Conservation (phyloP, 2,797 vertebrate species). For the Cyclopterus lumpus region DNA sequence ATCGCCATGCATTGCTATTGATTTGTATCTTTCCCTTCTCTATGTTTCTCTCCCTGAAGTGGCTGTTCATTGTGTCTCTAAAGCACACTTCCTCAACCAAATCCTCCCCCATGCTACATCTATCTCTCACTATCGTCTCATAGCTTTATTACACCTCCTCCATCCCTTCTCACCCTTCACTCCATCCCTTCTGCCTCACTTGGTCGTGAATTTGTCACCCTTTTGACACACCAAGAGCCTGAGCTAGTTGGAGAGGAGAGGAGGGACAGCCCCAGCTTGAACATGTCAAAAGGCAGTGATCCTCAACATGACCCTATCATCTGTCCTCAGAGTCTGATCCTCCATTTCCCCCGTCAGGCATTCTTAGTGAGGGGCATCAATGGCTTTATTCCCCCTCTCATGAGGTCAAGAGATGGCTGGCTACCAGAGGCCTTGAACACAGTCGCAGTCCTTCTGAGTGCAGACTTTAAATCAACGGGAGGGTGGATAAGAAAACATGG, state of each 20-base stretch:
- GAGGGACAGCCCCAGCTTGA: conserved; percentile 57
- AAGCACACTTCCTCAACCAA: not conserved
- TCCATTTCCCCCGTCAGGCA: conserved; percentile 59
- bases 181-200: conserved; percentile 50
- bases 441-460: conserved; percentile 19
- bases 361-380: conserved; percentile 38
- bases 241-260: conserved; percentile 34
- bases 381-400: conserved; percentile 54
- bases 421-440: conserved; percentile 47
- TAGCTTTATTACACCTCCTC: conserved; percentile 32
- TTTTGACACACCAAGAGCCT: conserved; percentile 49
- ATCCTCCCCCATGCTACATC: conserved; percentile 18
- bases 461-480: conserved; percentile 44
- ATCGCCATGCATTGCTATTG: not conserved
- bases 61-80: not conserved
- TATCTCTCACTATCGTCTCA: conserved; percentile 5
- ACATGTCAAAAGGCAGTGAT: conserved; percentile 75
- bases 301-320: conserved; percentile 64
- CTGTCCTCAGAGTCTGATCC: conserved; percentile 58
- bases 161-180: conserved; percentile 40
- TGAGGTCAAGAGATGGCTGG: conserved; percentile 43
- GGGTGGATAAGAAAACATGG: conserved; percentile 22
- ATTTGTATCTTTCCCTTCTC: not conserved
- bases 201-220: conserved; percentile 50
- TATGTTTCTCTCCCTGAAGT: conserved; percentile 4